Conservation (phyloP, 2,113 vertebrate species). For the Suncus etruscus region DNA sequence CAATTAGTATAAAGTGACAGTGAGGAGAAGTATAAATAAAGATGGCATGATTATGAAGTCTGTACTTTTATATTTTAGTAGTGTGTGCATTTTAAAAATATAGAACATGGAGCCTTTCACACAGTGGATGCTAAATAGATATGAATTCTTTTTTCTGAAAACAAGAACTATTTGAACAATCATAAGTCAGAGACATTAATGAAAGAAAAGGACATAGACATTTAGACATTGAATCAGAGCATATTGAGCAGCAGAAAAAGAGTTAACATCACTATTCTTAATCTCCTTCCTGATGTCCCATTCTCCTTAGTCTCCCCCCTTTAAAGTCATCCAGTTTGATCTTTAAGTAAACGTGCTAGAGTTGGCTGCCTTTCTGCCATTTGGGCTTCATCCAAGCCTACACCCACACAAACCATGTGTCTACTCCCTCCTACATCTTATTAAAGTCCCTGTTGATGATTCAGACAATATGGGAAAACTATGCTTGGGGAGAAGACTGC, state of each 20-base stretch:
- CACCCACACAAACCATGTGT: slow-evolving; percentile 75
- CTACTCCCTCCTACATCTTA: slow-evolving; percentile 69
- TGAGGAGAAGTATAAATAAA: neutral
- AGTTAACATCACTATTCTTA: slow-evolving; percentile 54
- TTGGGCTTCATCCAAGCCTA: slow-evolving; percentile 69
- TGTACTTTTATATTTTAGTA: neutral
- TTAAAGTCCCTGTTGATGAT: slow-evolving; percentile 71
- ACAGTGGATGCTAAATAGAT: slow-evolving; percentile 33
- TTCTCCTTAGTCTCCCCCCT: neutral
- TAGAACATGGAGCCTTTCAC: slow-evolving; percentile 1
- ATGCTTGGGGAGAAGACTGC: slow-evolving; percentile 57
- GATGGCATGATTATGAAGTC: neutral
- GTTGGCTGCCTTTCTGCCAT: slow-evolving; percentile 59
- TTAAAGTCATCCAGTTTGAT: slow-evolving; percentile 67
- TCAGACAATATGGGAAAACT: slow-evolving; percentile 74
- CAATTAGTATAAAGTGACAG: neutral
- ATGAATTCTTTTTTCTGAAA: slow-evolving; percentile 42
- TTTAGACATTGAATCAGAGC: slow-evolving; percentile 41
- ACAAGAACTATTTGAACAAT: slow-evolving; percentile 47
- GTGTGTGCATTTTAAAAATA: slow-evolving; percentile 25
- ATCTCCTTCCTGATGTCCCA: slow-evolving; percentile 49
- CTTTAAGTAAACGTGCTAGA: slow-evolving; percentile 55
- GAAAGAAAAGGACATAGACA: slow-evolving; percentile 36
- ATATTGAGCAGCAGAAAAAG: slow-evolving; percentile 2
- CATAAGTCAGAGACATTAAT: neutral